Conservation (phyloP, 2,888 invertebrate species). For the Poecilus cupreus region DNA sequence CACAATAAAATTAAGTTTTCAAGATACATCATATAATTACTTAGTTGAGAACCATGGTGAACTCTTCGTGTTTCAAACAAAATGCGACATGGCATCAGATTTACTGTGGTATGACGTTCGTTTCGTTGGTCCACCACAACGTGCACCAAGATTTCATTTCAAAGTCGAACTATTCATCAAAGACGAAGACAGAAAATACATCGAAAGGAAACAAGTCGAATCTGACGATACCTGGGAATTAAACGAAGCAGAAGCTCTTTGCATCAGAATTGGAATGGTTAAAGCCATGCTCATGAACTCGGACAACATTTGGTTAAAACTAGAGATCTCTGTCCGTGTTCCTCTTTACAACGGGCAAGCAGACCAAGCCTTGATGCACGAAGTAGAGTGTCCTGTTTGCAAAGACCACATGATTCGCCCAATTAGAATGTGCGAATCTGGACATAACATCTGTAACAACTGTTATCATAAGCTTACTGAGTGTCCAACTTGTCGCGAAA, state of each 20-base stretch:
- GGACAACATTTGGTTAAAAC: slow-evolving; percentile 26
- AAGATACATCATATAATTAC: slow-evolving; percentile 20
- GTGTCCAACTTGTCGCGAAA: slow-evolving; percentile 45
- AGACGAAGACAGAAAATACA: slow-evolving; percentile 41
- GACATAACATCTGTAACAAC: slow-evolving; percentile 49
- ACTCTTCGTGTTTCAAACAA: slow-evolving; percentile 43
- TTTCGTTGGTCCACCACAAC: slow-evolving; percentile 43
- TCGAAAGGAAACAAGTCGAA: slow-evolving; percentile 52
- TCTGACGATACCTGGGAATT: slow-evolving; percentile 36
- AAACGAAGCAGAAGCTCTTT: slow-evolving; percentile 23
- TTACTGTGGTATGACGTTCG: slow-evolving; percentile 49
- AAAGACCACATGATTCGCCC: slow-evolving; percentile 53
- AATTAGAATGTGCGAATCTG: slow-evolving; percentile 41
- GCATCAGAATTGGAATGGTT: slow-evolving; percentile 43
- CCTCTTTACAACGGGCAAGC: slow-evolving; percentile 48
- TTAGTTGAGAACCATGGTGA: slow-evolving; percentile 37
- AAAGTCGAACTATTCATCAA: slow-evolving; percentile 44
- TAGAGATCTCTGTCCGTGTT: slow-evolving; percentile 28
- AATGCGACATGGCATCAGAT: slow-evolving; percentile 26
- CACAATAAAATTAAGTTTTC: not conserved
- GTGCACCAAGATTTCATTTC: slow-evolving; percentile 45
- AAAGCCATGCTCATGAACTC: slow-evolving; percentile 52
- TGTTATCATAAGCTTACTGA: slow-evolving; percentile 37
- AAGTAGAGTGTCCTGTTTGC: slow-evolving; percentile 54
- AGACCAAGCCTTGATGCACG: slow-evolving; percentile 42